A percentile compares a stretch with the other conserved stretches of the same genome.
These are phyloP conservation scores for Ips nitidus DNA, from an alignment of 1,140 invertebrate species.

Conservation along the genomic window DNA sequence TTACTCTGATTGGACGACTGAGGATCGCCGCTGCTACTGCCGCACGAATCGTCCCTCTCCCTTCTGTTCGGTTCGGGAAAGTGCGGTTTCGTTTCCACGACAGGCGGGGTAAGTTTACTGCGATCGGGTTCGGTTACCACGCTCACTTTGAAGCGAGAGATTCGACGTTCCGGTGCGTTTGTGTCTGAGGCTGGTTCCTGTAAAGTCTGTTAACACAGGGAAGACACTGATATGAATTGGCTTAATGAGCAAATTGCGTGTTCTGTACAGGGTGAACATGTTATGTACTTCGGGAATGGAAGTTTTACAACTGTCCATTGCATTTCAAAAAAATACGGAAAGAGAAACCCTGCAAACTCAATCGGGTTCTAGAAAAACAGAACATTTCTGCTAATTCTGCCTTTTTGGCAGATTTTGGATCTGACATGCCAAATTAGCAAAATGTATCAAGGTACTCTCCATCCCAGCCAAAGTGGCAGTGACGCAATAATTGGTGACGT, in stretches of 20 bases:
- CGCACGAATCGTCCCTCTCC: conserved; percentile 1
- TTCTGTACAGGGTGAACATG: no score
- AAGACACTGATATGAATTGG: no score
- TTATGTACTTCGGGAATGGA: background rate
- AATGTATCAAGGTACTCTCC: no score
- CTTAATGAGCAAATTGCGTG: no score
- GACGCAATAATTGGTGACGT: no score
- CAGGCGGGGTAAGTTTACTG: conserved; percentile 40
- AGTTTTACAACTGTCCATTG: background rate
- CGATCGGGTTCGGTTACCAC: conserved; percentile 50
- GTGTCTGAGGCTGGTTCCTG: conserved; percentile 25
- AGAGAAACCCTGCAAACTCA: no score
- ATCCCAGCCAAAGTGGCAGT: no score
- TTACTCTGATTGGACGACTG: background rate
- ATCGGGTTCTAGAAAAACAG: no score
- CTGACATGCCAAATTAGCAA: no score
- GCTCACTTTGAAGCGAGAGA: conserved; percentile 51
- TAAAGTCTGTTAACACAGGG: conserved; percentile 13
- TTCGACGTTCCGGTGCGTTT: conserved; percentile 40
- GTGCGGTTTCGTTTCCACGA: conserved; percentile 16
- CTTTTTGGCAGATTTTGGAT: no score
- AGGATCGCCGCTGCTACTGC: background rate
- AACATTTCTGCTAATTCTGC: no score
- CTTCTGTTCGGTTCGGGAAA: conserved; percentile 7
- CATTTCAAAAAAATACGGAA: no score